phyloP scores from a whole-genome alignment of 2,888 invertebrate species.

The Anthoptus insignis region DNA sequence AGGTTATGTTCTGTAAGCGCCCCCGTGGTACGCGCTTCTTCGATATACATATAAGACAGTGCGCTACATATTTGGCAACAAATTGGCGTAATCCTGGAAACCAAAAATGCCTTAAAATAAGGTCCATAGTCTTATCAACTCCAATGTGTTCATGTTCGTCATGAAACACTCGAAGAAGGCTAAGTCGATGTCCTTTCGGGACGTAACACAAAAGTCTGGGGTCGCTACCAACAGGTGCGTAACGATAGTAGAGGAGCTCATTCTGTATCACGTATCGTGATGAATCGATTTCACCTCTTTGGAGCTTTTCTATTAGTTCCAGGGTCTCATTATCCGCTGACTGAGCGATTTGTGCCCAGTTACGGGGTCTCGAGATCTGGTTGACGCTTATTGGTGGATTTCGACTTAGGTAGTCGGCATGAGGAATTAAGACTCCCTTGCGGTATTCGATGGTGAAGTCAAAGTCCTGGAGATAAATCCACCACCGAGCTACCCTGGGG shows the following conservation, averaged over 20 bases:
- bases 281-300: not conserved
- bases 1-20: too few species aligned
- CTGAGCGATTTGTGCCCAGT: conserved; percentile 43
- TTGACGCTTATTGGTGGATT: not conserved
- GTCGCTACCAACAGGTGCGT: not conserved
- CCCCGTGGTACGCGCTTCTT: too few species aligned
- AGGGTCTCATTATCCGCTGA: conserved; percentile 4
- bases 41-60: too few species aligned
- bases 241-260: not conserved
- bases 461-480: conserved; percentile 16
- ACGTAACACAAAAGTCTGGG: too few species aligned
- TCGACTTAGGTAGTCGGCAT: not conserved
- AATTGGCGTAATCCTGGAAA: too few species aligned
- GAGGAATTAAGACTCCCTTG: too few species aligned
- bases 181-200: too few species aligned
- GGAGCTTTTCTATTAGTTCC: not conserved
- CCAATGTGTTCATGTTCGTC: too few species aligned
- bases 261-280: not conserved
- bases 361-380: conserved; percentile 15
- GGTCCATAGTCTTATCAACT: too few species aligned
- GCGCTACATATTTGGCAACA: too few species aligned
- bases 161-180: too few species aligned
- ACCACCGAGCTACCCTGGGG: conserved; percentile 52
- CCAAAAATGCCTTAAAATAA: too few species aligned
- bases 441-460: not conserved